Percentiles rank a stretch among this genome's conserved stretches.
phyloP scores from a whole-genome alignment of 2,113 vertebrate genomes.

The Calidris pygmaea region DNA sequence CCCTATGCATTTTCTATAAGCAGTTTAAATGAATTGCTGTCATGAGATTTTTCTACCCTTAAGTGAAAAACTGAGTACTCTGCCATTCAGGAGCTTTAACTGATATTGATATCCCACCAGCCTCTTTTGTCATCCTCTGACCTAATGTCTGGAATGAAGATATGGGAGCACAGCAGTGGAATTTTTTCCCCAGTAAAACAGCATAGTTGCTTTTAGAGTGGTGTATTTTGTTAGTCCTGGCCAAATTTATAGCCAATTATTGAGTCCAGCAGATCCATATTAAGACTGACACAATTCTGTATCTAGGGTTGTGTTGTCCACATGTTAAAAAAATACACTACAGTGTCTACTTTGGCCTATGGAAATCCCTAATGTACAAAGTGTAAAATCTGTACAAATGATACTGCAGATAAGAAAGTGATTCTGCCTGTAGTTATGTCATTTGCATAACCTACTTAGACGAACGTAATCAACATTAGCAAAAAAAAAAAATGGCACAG shows the following conservation, averaged over 20 bases:
- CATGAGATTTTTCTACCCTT: neutral
- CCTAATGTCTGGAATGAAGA: neutral
- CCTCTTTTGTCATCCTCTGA: neutral
- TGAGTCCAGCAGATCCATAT: neutral
- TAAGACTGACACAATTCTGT: neutral
- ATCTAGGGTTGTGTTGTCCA: neutral
- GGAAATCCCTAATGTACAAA: fast-evolving
- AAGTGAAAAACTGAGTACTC: neutral
- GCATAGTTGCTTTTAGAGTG: neutral
- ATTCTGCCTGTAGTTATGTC: neutral
- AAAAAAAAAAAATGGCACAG: neutral
- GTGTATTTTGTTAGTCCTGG: neutral
- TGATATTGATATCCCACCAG: neutral
- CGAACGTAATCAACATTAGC: neutral
- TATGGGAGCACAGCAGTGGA: neutral
- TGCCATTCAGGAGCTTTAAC: neutral
- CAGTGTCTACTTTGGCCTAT: neutral
- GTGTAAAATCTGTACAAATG: neutral
- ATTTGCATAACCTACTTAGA: neutral
- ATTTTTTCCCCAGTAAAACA: neutral
- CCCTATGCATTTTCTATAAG: neutral
- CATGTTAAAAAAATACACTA: neutral
- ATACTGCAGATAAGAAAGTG: neutral
- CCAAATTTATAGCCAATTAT: neutral
- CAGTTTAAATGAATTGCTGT: neutral